Base-by-base conservation (phyloP, 2,113 vertebrate species). In the Formicarius rufipectus region DNA sequence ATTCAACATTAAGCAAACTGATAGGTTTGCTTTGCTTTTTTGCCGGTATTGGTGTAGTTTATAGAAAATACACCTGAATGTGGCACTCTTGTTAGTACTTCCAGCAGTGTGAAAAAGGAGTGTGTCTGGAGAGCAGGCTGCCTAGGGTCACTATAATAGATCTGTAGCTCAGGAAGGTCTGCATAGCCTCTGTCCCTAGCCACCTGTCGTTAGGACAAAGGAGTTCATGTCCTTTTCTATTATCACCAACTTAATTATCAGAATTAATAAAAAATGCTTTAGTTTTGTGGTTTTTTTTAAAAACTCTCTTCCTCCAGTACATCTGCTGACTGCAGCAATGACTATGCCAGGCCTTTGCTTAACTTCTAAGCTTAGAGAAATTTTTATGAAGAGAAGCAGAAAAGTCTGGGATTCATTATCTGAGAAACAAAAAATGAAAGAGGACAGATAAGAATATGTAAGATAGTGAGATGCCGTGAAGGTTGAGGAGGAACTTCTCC, bases 51-150 rank as follows among this genome's bases (percentile, higher is more conserved):
- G 39, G 40, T 75, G 81, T 93, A 60, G 74, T 89, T 91, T 84
- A 82, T 84, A 84, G 77, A 91, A 97, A 89, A 94, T 67, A 93
- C 28, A 91, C 44, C 87, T 7, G 30, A 77, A 87, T 87, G 66
- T 91, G 90, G 73, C 81, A 60, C 66, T 92, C 86, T 82, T 71
- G 49, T 92, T 87, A 87, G 71, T 71, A 81, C 69, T 93, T 87
- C 89, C 89, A 91, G 84, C 77, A 94, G 81, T 27, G 78, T 79
- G 69, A 56, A 39, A 72, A 91, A 87, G 56, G 68, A 91, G 55
- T 23, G 0, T 23, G 0, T 73, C 79, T 84, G 69, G 64, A 87
- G 69, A 84, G 33, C 27, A 28, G 72, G 50, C 58, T 89, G 24
- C 84, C 44, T 78, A 93, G 52, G 53, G 56, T 82, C 74, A 52